Percentiles rank a stretch among this genome's conserved stretches.
phyloP scores from a whole-genome alignment of 1,140 invertebrate species.

The Brachionus angularis region DNA sequence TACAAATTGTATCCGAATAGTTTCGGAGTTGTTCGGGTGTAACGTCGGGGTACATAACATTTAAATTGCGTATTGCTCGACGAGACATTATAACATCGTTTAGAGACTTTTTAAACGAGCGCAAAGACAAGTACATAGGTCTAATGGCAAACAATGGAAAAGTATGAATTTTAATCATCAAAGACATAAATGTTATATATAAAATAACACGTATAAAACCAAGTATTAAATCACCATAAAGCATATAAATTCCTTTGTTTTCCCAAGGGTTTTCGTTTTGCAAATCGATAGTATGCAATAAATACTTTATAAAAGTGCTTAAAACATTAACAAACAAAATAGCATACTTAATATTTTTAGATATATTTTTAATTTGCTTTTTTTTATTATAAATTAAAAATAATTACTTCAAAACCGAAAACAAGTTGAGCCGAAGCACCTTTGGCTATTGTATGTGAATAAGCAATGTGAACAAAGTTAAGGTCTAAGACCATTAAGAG shows the following conservation, averaged over 20 bases:
- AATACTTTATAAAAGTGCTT: conserved; percentile 91
- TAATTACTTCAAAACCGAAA: conserved; percentile 85
- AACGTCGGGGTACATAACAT: conserved; percentile 88
- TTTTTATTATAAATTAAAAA: not conserved
- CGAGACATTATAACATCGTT: conserved; percentile 95
- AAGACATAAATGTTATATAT: conserved; percentile 85
- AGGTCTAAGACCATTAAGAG: conserved; percentile 77
- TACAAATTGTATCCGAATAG: conserved; percentile 89
- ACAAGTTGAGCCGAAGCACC: conserved; percentile 96
- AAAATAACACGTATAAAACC: conserved; percentile 76
- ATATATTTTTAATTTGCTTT: not conserved
- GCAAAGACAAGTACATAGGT: conserved; percentile 96
- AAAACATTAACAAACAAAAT: conserved; percentile 87
- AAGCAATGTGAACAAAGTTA: conserved; percentile 87
- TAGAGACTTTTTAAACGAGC: conserved; percentile 94
- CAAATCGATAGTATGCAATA: conserved; percentile 85
- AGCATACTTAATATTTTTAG: conserved; percentile 69
- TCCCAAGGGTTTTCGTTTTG: conserved; percentile 97
- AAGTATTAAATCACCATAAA: conserved; percentile 90
- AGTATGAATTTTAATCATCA: conserved; percentile 96
- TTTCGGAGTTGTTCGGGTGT: conserved; percentile 85
- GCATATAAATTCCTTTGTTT: conserved; percentile 91
- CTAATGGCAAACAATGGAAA: conserved; percentile 95
- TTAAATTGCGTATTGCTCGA: conserved; percentile 94
- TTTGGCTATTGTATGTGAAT: conserved; percentile 83